Conservation (phyloP, 2,113 vertebrate genomes). For the Calyptomena viridis region DNA sequence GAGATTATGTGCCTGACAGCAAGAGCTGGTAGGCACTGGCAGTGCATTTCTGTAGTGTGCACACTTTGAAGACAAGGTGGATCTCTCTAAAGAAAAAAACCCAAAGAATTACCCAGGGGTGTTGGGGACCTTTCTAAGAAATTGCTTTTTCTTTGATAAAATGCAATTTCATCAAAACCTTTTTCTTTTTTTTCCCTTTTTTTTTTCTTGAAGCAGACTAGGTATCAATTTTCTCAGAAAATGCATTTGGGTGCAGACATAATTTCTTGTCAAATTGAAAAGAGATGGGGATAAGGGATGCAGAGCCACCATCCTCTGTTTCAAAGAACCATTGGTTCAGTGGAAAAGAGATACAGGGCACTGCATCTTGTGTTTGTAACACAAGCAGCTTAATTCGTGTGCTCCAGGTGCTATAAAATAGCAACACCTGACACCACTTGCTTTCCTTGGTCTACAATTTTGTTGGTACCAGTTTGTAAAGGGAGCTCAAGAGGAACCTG, state of each 20-base stretch:
- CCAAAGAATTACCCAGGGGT: not conserved
- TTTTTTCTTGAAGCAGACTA: not conserved
- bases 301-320: not conserved
- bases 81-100: not conserved
- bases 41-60: not conserved
- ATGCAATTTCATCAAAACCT: not conserved
- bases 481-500: not conserved
- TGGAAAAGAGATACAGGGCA: not conserved
- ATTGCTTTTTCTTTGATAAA: not conserved
- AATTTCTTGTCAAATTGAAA: not conserved
- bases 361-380: not conserved
- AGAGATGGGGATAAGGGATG: not conserved
- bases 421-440: not conserved
- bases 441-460: not conserved
- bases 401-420: not conserved
- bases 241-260: not conserved
- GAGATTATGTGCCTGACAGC: not conserved
- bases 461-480: not conserved
- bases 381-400: not conserved
- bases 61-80: not conserved
- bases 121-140: not conserved
- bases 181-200: not conserved
- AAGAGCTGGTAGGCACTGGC: not conserved
- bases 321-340: not conserved
- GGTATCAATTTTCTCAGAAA: not conserved